Evolutionary conservation across 2,888 invertebrate genomes (phyloP), one percentile per base, ranked within the genome.

Genomic region (Acanthosepion esculentum): DNA sequence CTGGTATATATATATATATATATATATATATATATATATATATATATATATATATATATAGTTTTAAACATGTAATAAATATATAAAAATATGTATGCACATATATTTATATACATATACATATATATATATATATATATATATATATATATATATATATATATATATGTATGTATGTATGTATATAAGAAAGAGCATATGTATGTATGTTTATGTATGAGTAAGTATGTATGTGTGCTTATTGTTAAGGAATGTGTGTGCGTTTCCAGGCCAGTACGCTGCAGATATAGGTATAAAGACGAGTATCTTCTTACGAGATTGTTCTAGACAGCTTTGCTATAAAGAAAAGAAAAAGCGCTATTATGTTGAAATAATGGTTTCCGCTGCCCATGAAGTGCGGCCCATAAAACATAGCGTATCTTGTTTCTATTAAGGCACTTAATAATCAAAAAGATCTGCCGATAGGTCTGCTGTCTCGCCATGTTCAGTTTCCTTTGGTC

Each of bases 321-420:
- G 4, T 78, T 78, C 18, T n/a, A 78, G 78, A 78, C 78, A 33
- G 78, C 33, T 78, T 78, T 78, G 78, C 78, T 15, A 78, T 78
- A 78, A 78, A 78, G 78, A 78, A 78, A 78, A 78, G 78, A 78
- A 78, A 23, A 78, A 78, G 6, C 78, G 78, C 78, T 78, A 78
- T 78, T 78, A 78, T 78, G 78, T n/a, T 78, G 78, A 78, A 78
- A 78, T 78, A 78, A 78, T 78, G 78, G 78, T 33, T 78, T 78
- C 78, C 78, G 78, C 78, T 78, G n/a, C n/a, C 78, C 78, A 78
- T 78, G 78, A 78, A 78, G 78, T 33, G 33, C 78, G n/a, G 78
- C 78, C 78, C 78, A 78, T 78, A 78, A 78, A 78, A 78, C 78
- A 78, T 78, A n/a, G 78, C 78, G 78, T 78, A 78, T 78, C 78